Percentiles rank a stretch among this genome's conserved stretches.
phyloP scores from a whole-genome alignment of 2,888 invertebrate species.

The Hermodice carunculata region DNA sequence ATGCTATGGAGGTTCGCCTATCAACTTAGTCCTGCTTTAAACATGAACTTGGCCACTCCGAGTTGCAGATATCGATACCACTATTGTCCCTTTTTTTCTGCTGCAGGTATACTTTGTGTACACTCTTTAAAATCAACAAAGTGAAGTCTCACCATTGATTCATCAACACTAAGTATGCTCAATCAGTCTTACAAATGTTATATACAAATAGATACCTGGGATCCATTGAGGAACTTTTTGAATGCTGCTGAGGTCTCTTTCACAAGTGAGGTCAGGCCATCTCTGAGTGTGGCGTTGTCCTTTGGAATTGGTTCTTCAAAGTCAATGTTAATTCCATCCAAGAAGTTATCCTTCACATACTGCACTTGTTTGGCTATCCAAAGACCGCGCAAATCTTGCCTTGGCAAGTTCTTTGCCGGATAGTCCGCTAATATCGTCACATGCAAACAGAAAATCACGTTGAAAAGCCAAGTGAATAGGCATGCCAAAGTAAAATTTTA shows the following conservation, averaged over 20 bases:
- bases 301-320: slow-evolving; percentile 63
- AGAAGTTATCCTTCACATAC: slow-evolving; percentile 47
- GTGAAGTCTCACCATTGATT: no score
- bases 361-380: slow-evolving; percentile 58
- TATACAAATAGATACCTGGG: slow-evolving; percentile 64
- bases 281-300: slow-evolving; percentile 40
- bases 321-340: slow-evolving; percentile 70
- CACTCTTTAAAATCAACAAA: no score
- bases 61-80: no score
- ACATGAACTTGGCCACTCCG: no score
- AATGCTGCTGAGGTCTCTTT: slow-evolving; percentile 55
- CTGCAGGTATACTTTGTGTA: no score
- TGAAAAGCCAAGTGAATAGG: no score
- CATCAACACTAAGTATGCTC: slow-evolving; percentile 53
- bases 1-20: no score
- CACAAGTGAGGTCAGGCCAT: slow-evolving; percentile 61
- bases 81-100: no score
- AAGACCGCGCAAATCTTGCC: slow-evolving; percentile 38
- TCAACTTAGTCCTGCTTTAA: no score
- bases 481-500: no score
- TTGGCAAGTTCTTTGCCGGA: slow-evolving; percentile 44
- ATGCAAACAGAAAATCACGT: no score
- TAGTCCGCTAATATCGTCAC: slow-evolving; percentile 54
- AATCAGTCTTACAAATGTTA: neutral
- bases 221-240: slow-evolving; percentile 47